Base-by-base conservation (phyloP, 2,797 vertebrate genomes). In the Crocodylus rhombifer region DNA sequence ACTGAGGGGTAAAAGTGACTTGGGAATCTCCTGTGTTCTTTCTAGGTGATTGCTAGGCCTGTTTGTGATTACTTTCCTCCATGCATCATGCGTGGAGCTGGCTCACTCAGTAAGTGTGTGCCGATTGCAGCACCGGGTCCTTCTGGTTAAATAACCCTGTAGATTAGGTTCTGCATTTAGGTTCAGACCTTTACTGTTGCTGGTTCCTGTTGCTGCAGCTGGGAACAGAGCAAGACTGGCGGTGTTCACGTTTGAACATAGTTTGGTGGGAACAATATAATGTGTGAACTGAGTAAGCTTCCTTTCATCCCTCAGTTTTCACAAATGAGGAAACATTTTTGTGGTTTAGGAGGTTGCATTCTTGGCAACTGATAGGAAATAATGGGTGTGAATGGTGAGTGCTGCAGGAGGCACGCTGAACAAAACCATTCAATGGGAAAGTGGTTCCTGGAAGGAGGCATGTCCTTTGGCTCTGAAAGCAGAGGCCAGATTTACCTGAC, bases 141-240 rank as follows among this genome's bases (percentile, higher is more conserved):
- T 16, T 1, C 2, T 11, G 15, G 26, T n/a, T 65, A 26, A 28
- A 33, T 2, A 18, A 21, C 71, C 6, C 62, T 3, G 42, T 75
- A 75, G 74, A 23, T 74, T 58, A 67, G 30, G 9, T 51, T 51
- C 42, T 0, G 0, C 63, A 71, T 3, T 1, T 62, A 26, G 20
- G 23, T 62, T 62, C 21, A 26, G 8, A 62, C 26, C 61, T 61
- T 61, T 23, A 13, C 42, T 51, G 42, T 51, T 51, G 30, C n/a
- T 4, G 10, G 69, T 60, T 86, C 80, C 64, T 89, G 79, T 79
- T 58, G 82, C 36, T 0, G 0, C 2, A 76, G 42, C 42, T n/a
- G 13, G 51, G 51, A 86, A 28, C 1, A 0, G 36, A 77, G 36
- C 17, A 65, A 63, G 79, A 83, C 58, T 60, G 74, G 28, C 56